Base-by-base conservation (phyloP, 2,888 invertebrate species). In the Electrophaes corylata region DNA sequence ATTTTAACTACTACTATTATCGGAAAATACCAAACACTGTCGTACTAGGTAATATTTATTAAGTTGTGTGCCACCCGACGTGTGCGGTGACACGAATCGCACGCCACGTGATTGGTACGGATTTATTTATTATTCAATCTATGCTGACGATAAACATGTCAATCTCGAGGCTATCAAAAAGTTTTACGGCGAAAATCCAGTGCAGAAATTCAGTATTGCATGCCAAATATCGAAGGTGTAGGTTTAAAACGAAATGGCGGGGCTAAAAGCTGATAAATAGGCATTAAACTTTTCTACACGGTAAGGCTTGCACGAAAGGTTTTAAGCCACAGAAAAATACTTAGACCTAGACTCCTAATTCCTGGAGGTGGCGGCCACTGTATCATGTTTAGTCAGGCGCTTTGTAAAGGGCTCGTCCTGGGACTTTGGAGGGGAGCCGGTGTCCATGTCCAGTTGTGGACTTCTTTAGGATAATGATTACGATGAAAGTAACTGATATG, bases 41-140 rank as follows among this genome's bases (percentile, higher is more conserved):
- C 35, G 35, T 35, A 35, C 12, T 12, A 20, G 20, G 11, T 44
- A 44, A 33, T 41, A 53, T 55, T 39, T 50, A 39, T 45, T 20
- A 20, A n/a, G 3, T 20, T 16, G 45, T 46, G 40, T 29, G 33
- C 29, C 31, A 50, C 35, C 20, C 20, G 58, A 45, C 60, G 20
- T 35, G 44, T 53, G 60, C 46, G 43, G 55, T 60, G 62, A 46
- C 60, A 57, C 44, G 54, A 47, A 57, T 58, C 53, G 50, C 53
- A 45, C 47, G 40, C 47, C 39, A 46, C 35, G 41, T 60, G 53
- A 57, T 59, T 56, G 53, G 51, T 57, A 48, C 59, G 44, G 35
- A 48, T 48, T 50, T 56, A 61, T 63, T 59, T 57, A 63, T 56
- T 63, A 57, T 60, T 61, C 59, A 60, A 61, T 57, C 50, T 37